Percentiles rank a stretch among this genome's conserved stretches.
Evolutionary conservation across 2,113 vertebrate genomes (phyloP).

Genomic region (Aythya baeri): DNA sequence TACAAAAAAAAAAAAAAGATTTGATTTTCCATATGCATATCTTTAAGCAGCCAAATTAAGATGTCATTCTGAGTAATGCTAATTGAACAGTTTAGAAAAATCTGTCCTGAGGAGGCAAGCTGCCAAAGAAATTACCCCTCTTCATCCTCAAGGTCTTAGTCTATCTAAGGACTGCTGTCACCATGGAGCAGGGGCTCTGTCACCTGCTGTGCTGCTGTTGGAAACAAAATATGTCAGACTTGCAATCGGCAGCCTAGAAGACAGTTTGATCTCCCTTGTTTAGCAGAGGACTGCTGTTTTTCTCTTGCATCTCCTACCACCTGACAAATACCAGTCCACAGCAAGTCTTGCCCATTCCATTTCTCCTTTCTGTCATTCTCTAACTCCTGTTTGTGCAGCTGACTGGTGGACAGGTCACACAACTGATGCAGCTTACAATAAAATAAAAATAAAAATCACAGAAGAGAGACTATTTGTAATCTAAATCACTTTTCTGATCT

Average conservation of each 20-base stretch:
- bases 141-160: neutral
- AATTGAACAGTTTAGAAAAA: neutral
- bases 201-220: neutral
- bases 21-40: neutral
- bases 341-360: neutral
- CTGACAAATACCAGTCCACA: neutral
- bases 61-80: neutral
- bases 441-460: neutral
- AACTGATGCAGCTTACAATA: neutral
- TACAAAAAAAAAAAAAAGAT: neutral
- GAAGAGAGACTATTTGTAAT: slow-evolving; percentile 16
- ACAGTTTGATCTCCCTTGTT: neutral
- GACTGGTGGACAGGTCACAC: neutral
- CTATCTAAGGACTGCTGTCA: neutral
- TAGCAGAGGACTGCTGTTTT: neutral
- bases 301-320: neutral
- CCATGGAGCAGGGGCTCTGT: neutral
- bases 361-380: neutral
- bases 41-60: neutral
- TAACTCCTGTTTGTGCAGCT: neutral
- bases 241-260: neutral
- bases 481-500: slow-evolving; percentile 22
- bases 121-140: neutral
- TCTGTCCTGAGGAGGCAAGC: neutral
- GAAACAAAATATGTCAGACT: neutral